Percentiles rank a stretch among this genome's conserved stretches.
phyloP scores from a whole-genome alignment of 2,797 vertebrate genomes.

The Chelmon rostratus region DNA sequence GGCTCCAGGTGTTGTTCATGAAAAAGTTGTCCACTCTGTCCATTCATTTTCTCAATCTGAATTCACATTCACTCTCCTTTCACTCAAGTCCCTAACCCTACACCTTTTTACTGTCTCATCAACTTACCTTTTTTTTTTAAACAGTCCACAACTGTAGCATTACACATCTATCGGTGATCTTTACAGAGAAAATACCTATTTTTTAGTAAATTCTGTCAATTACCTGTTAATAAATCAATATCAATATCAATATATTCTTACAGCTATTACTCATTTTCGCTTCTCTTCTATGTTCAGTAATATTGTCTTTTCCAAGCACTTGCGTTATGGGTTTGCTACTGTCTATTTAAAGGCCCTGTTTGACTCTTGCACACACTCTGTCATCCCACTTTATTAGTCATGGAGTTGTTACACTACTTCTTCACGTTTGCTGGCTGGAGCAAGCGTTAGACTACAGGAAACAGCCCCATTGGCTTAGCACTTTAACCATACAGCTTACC shows the following conservation, averaged over 20 bases:
- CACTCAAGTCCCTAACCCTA: conserved; percentile 40
- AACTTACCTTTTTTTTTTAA: conserved; percentile 34
- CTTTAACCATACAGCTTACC: conserved; percentile 54
- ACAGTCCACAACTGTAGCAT: not conserved
- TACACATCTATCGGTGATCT: conserved; percentile 1
- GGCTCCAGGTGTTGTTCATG: not conserved
- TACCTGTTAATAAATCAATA: not conserved
- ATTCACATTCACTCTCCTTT: conserved; percentile 59
- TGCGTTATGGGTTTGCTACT: conserved; percentile 18
- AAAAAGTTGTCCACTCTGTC: conserved; percentile 48
- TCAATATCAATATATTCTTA: conserved; percentile 7
- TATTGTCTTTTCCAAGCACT: conserved; percentile 3
- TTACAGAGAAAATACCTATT: not conserved
- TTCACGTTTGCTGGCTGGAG: conserved; percentile 85
- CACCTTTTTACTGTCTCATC: not conserved
- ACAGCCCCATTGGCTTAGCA: conserved; percentile 61
- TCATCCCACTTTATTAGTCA: conserved; percentile 80
- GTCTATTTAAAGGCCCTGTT: conserved; percentile 31
- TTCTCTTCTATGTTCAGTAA: not conserved
- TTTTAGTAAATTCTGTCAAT: not conserved
- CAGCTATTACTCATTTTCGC: not conserved
- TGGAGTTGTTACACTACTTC: conserved; percentile 79
- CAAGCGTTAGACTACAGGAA: conserved; percentile 90
- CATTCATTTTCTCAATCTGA: conserved; percentile 45
- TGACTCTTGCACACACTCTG: conserved; percentile 63